Evolutionary conservation across 1,140 invertebrate genomes (phyloP), one percentile per base, ranked within the genome.

Genomic region (Diabrotica undecimpunctata): DNA sequence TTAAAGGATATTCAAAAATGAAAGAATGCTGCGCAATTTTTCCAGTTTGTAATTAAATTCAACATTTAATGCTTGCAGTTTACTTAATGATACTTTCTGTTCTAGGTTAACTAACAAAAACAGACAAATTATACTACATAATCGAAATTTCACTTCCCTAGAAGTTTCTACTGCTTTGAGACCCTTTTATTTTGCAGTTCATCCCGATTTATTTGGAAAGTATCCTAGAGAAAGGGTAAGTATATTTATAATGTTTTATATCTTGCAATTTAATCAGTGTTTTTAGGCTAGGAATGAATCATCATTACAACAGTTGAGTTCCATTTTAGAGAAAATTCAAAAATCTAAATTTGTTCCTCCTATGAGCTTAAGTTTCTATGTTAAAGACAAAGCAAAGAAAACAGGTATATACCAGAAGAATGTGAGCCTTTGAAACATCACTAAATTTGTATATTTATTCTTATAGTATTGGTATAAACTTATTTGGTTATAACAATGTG

Each of bases 151-250:
- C 7, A 87, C 86, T 58, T 85, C 88, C n/a, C 87, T 87, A 35
- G 91, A 96, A 83, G 83, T 95, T n/a, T 90, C 93, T 5, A 89
- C 92, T 12, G 95, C 94, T 0, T 80, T 98, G 11, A 83, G 94
- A 67, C 95, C 95, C 2, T 97, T 98, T 78, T 97, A 95, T 79
- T 97, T 97, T 80, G 88, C 88, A 55, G 95, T 97, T 14, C 95
- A 98, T 85, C 95, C 95, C 11, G 95, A 98, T 81, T 81, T 97
- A 46, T 97, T 97, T 85, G 92, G 92, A 61, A 89, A 93, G 78
- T 88, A 91, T 84, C 95, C 95, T 50, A 87, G 86, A 74, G 92
- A 96, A 83, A 87, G 90, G 75, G 92, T 92, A 80, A 83, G 10
- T 59, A 6, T 37, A 67, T 64, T 54, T 65, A 38, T 52, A 57